These are phyloP conservation scores for Tenthredo distinguenda DNA, from an alignment of 2,888 invertebrate genomes.

Conservation along the genomic window DNA sequence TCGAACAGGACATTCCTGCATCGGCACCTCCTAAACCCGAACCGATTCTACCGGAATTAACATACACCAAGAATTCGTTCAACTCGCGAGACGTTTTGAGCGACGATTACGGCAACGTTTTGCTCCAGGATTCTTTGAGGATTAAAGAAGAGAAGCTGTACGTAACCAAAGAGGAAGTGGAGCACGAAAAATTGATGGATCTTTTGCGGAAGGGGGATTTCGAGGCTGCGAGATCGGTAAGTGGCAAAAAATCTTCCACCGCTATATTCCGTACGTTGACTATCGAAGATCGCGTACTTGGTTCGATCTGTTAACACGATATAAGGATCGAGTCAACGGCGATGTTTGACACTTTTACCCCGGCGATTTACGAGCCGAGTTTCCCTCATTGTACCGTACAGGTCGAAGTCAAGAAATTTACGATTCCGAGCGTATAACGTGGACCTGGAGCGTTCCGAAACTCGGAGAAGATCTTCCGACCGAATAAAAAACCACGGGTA, in stretches of 20 bases:
- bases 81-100: conserved; percentile 69
- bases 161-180: conserved; percentile 71
- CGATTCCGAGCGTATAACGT: neutral
- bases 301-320: neutral
- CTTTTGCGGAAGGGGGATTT: conserved; percentile 68
- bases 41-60: conserved; percentile 30
- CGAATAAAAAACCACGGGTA: neutral
- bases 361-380: neutral
- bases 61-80: conserved; percentile 60
- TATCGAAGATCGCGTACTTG: neutral
- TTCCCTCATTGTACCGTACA: neutral
- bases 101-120: conserved; percentile 68
- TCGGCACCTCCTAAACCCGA: conserved; percentile 54
- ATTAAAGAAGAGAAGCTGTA: conserved; percentile 66
- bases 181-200: conserved; percentile 70
- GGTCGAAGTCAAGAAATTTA: neutral
- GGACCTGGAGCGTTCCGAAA: neutral
- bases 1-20: conserved; percentile 68
- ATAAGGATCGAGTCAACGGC: neutral
- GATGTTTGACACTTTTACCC: neutral
- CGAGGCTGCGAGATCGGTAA: conserved; percentile 69
- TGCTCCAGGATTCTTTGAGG: conserved; percentile 58
- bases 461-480: neutral
- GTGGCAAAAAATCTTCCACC: conserved; percentile 55
- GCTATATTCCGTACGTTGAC: neutral